Evolutionary conservation across 2,797 vertebrate species (phyloP).

Genomic region (Clamator glandarius): DNA sequence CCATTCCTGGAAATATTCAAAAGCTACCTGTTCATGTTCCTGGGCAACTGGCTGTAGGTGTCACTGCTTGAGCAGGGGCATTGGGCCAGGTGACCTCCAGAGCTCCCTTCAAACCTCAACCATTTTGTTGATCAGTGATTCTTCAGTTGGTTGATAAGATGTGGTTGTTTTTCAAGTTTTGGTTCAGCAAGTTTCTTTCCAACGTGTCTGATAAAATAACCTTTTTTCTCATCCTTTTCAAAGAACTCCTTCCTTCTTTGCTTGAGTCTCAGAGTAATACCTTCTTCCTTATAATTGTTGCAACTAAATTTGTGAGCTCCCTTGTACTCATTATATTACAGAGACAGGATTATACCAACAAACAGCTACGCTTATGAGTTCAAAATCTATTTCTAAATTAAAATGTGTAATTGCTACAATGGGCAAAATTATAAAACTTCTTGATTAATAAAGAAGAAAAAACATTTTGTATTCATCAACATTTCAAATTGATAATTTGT

Average conservation of each 20-base stretch:
- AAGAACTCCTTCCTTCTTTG: neutral
- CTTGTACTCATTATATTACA: neutral
- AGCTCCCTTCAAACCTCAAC: neutral
- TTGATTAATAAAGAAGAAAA: neutral
- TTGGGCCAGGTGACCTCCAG: neutral
- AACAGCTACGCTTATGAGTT: neutral
- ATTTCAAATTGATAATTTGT: neutral
- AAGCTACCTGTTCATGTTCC: neutral
- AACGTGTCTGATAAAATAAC: neutral
- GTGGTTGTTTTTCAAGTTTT: neutral
- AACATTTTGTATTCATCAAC: neutral
- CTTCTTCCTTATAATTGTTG: neutral
- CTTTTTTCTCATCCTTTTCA: neutral
- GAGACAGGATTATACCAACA: neutral
- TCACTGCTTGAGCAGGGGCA: neutral
- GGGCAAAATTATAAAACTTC: neutral
- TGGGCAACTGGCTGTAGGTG: rapidly evolving
- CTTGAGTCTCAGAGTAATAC: neutral
- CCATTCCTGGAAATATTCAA: neutral
- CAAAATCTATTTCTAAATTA: neutral
- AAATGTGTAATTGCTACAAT: neutral
- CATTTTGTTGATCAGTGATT: neutral
- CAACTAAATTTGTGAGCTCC: neutral
- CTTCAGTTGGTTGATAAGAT: neutral
- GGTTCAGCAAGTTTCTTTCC: neutral